Evolutionary conservation across 2,888 invertebrate genomes (phyloP), one percentile per base, ranked within the genome.

Genomic region (Cyrtodaria siliqua): DNA sequence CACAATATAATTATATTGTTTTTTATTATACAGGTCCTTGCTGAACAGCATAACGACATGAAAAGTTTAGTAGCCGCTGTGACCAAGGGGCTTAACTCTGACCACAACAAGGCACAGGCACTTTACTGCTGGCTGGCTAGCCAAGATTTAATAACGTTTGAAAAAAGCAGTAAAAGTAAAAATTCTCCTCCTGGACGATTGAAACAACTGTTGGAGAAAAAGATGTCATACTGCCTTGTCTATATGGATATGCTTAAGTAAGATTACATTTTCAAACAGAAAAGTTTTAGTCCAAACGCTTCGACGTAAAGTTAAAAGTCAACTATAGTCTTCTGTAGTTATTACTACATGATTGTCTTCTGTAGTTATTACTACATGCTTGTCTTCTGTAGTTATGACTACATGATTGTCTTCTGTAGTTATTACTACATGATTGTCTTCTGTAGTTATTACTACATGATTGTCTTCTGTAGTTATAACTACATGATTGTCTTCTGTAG

Each of bases 241-340:
- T 89, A 85, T 57, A 85, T 84, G 55, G 88, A 88, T 24, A 79
- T 89, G 80, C 73, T 86, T 60, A 89, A 82, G 89, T 89, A 71
- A 79, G 82, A 72, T 38, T 38, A 16, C 16, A 8, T 44, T 44
- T 44, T 9, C 16, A 44, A 9, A 9, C 16, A n/a, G n/a, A n/a
- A n/a, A n/a, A n/a, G n/a, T n/a, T n/a, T n/a, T n/a, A n/a, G n/a
- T n/a, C n/a, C n/a, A n/a, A n/a, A n/a, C n/a, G n/a, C n/a, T n/a
- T n/a, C n/a, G n/a, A n/a, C n/a, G n/a, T n/a, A n/a, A n/a, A n/a
- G n/a, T n/a, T n/a, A n/a, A n/a, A n/a, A n/a, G n/a, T n/a, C n/a
- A n/a, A n/a, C n/a, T n/a, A n/a, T n/a, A n/a, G n/a, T n/a, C n/a
- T n/a, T n/a, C n/a, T n/a, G n/a, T n/a, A n/a, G n/a, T n/a, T n/a